Conservation (phyloP, 2,888 invertebrate species). For the Incurvaria masculella region DNA sequence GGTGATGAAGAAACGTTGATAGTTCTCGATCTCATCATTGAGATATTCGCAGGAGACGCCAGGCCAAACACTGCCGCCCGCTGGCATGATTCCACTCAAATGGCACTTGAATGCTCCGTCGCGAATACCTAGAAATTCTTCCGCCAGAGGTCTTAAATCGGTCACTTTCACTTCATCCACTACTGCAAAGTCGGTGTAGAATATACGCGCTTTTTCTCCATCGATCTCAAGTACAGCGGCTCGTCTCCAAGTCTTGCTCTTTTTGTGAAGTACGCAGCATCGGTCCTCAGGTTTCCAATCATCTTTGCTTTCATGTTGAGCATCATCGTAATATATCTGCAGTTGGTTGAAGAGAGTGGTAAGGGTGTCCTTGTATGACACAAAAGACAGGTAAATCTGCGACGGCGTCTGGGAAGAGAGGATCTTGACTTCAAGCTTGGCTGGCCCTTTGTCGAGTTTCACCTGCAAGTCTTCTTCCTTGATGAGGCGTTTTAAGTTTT, state of each 20-base stretch:
- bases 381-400: constrained; percentile 57
- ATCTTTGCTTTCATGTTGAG: constrained; percentile 19
- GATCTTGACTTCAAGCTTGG: constrained; percentile 47
- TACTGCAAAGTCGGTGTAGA: constrained; percentile 64
- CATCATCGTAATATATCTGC: constrained; percentile 48
- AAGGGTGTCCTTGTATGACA: constrained; percentile 41
- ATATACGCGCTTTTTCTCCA: constrained; percentile 47
- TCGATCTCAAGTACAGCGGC: constrained; percentile 41
- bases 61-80: constrained; percentile 64
- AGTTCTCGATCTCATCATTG: constrained; percentile 47
- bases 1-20: constrained; percentile 51
- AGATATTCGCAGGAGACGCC: constrained; percentile 59
- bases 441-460: constrained; percentile 42
- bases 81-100: constrained; percentile 66
- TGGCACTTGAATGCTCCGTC: constrained; percentile 65
- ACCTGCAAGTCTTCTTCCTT: constrained; percentile 30
- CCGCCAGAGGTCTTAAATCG: constrained; percentile 48
- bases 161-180: constrained; percentile 41
- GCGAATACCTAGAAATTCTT: constrained; percentile 46
- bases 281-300: constrained; percentile 52
- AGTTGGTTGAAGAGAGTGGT: constrained; percentile 48
- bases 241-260: constrained; percentile 63
- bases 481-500: background rate
- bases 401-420: constrained; percentile 53
- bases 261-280: constrained; percentile 41